These are phyloP conservation scores for Syncerus caffer DNA, from an alignment of 2,797 vertebrate species.

Conservation along the genomic window DNA sequence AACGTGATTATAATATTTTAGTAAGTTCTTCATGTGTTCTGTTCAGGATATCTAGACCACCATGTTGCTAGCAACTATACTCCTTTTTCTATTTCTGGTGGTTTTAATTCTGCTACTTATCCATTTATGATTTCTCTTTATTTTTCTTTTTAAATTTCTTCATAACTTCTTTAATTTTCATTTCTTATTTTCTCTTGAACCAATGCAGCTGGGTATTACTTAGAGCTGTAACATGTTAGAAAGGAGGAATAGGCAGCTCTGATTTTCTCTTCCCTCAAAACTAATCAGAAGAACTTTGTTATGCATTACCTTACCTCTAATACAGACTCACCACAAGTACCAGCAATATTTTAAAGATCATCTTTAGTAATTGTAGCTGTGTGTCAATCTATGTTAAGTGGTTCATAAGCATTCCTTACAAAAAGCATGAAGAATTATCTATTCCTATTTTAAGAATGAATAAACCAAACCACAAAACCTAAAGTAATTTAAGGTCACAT, in stretches of 20 bases:
- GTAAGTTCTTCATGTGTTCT: background rate
- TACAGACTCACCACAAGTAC: background rate
- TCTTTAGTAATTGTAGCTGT: background rate
- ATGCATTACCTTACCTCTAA: background rate
- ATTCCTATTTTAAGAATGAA: slow-evolving; percentile 33
- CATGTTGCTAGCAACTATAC: background rate
- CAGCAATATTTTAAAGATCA: background rate
- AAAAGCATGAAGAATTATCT: background rate
- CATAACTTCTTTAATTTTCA: background rate
- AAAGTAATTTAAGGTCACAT: slow-evolving; percentile 13
- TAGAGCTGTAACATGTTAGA: background rate
- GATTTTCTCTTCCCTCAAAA: background rate
- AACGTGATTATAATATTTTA: background rate
- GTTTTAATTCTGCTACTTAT: background rate
- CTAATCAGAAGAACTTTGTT: background rate
- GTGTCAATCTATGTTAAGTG: background rate
- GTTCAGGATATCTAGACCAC: background rate
- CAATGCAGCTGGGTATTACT: background rate
- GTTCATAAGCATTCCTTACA: background rate
- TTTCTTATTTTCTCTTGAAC: background rate
- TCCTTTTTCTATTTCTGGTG: background rate
- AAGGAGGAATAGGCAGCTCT: background rate
- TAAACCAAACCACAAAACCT: slow-evolving; percentile 25
- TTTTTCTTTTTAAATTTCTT: background rate
- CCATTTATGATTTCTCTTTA: background rate